Base-by-base conservation (phyloP, 2,113 vertebrate genomes). In the Poecilia latipinna region DNA sequence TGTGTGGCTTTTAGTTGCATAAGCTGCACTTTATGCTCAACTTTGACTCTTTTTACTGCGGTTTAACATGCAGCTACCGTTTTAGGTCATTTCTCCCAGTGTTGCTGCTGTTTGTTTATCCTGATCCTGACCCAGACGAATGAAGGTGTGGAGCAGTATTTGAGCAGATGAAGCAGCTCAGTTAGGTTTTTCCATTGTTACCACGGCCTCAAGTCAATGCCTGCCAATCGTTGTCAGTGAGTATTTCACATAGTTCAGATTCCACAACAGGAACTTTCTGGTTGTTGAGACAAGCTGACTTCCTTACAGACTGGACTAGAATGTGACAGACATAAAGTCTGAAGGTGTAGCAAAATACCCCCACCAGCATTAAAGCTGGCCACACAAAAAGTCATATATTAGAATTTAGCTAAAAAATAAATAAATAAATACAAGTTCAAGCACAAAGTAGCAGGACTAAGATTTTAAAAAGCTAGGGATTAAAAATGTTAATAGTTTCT, bases 171-270 rank as follows among this genome's bases (percentile, higher is more conserved):
- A 57, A 4, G 33, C 72, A 26, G 26, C 33, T n/a, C 22, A 57
- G 1, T 65, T 69, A 74, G 17, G 33, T 31, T 72, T 72, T 78
- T 62, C 54, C 70, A 68, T 79, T 24, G 54, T 61, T 65, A 68
- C 51, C 33, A 28, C 80, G 68, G 37, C 68, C 37, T 68, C 22
- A 75, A 42, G 69, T 79, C 63, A 57, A 3, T 60, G 64, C 29
- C 1, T 54, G 13, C n/a, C 10, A 22, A 57, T 44, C 28, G 28
- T 4, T 26, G 4, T 65, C 39, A 32, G 29, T 70, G 11, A 75
- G 8, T 62, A 3, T n/a, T 75, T 68, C 0, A 12, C 63, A 67
- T 74, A 28, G 29, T 39, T 12, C 54, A 35, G 64, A 77, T 72
- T 86, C 51, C 63, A 68, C 17, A 48, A 33, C 61, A 68, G 22